These are phyloP conservation scores for Aplysina aerophoba DNA, from an alignment of 37 sponge, comb jelly and placozoan genomes.

Conservation along the genomic window DNA sequence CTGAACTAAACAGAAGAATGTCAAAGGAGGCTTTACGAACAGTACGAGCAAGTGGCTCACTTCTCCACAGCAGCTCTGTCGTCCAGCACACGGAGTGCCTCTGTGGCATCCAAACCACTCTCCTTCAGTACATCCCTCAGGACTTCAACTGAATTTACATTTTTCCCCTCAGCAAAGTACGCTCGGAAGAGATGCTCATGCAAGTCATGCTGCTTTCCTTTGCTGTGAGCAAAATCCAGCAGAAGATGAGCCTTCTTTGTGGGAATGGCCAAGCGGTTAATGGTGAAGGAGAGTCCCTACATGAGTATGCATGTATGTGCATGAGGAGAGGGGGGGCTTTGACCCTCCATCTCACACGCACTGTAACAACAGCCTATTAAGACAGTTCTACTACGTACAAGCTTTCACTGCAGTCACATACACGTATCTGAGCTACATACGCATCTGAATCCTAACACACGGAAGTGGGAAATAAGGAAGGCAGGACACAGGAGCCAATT, in stretches of 20 bases:
- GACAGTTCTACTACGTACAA: too few species aligned
- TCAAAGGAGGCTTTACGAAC: too few species aligned
- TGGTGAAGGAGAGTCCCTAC: constrained; percentile 30
- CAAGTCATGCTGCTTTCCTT: constrained; percentile 69
- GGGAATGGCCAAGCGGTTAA: constrained; percentile 33
- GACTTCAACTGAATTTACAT: constrained; percentile 47
- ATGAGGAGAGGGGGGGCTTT: not conserved
- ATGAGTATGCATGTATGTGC: not conserved
- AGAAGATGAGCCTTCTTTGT: constrained; percentile 74
- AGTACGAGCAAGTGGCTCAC: not conserved
- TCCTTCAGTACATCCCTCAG: constrained; percentile 29
- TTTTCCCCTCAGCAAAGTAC: constrained; percentile 59
- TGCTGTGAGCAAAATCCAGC: constrained; percentile 54
- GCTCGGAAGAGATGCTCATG: constrained; percentile 55
- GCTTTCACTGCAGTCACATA: too few species aligned
- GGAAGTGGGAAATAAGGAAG: too few species aligned
- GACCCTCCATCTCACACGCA: too few species aligned
- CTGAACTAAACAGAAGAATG: too few species aligned
- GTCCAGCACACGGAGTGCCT: constrained; percentile 27
- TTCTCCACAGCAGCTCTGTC: not conserved
- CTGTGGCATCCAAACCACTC: constrained; percentile 50
- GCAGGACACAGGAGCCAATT: too few species aligned
- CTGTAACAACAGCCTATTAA: too few species aligned
- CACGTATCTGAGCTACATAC: too few species aligned
- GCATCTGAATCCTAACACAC: too few species aligned